Evolutionary conservation across 2,797 vertebrate genomes (phyloP).

Genomic region (Euphonia xanthogaster): DNA sequence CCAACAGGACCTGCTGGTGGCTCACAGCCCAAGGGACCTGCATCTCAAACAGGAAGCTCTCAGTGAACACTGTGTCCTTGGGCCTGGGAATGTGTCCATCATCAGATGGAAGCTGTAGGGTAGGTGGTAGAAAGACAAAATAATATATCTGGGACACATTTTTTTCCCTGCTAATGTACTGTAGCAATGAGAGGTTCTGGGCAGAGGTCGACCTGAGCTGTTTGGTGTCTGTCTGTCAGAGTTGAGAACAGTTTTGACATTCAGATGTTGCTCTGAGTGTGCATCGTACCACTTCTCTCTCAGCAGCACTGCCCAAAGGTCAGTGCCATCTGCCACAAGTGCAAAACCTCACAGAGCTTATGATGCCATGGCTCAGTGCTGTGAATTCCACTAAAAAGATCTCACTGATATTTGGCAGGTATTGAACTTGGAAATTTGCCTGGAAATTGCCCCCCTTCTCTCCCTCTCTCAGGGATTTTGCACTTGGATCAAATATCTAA

Average conservation of each 20-base stretch:
- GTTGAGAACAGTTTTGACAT: not conserved
- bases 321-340: not conserved
- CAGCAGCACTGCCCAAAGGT: not conserved
- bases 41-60: not conserved
- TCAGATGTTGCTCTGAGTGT: not conserved
- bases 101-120: not conserved
- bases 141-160: not conserved
- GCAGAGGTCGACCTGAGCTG: not conserved
- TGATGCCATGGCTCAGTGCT: rapidly evolving
- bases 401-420: not conserved
- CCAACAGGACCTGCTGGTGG: not conserved
- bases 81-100: not conserved
- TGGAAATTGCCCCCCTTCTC: not conserved
- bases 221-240: not conserved
- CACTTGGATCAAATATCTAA: not conserved
- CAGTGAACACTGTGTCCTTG: not conserved
- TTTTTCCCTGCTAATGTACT: not conserved
- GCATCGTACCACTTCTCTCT: not conserved
- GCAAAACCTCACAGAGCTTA: not conserved
- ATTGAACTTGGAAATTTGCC: not conserved
- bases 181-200: not conserved
- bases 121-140: not conserved
- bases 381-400: not conserved
- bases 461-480: not conserved
- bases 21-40: not conserved